Percentiles rank a stretch among this genome's conserved stretches.
Conservation (phyloP, 64 coral and sea anemone species). For the Montipora sp. region DNA sequence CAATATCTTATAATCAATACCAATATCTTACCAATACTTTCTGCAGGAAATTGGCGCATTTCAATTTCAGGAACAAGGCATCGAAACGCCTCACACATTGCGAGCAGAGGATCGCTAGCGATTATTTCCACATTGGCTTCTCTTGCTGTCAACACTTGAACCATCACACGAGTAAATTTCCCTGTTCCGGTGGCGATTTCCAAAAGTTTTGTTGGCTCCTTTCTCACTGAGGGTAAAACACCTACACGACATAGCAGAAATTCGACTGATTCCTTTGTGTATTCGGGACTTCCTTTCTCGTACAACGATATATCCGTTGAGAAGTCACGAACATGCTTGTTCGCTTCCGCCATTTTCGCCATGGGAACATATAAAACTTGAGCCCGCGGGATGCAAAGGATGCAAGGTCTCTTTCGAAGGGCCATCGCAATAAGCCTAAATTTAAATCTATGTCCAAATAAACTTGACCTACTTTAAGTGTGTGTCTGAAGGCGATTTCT, state of each 20-base stretch:
- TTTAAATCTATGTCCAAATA: no score
- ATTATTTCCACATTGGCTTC: constrained; percentile 51
- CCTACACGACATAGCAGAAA: constrained; percentile 71
- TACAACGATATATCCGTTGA: constrained; percentile 65
- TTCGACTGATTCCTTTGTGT: constrained; percentile 82
- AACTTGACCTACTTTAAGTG: no score
- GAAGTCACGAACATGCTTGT: constrained; percentile 15
- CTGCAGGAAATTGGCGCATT: constrained; percentile 69
- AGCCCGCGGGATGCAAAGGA: background rate
- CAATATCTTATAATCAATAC: background rate
- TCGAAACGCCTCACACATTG: constrained; percentile 83
- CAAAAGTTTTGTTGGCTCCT: constrained; percentile 56
- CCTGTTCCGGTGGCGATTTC: constrained; percentile 93
- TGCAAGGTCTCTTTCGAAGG: no score
- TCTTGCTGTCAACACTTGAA: constrained; percentile 20
- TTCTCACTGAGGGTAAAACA: constrained; percentile 11
- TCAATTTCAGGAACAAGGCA: constrained; percentile 70
- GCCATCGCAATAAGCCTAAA: no score
- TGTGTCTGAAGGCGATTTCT: no score
- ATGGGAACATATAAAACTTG: background rate
- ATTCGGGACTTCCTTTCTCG: constrained; percentile 82
- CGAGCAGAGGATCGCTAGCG: constrained; percentile 68
- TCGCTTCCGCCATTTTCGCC: background rate
- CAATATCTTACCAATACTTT: constrained; percentile 50
- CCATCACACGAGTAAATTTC: constrained; percentile 79